phyloP scores from a whole-genome alignment of 2,113 vertebrate genomes.

The Eulemur macaco region DNA sequence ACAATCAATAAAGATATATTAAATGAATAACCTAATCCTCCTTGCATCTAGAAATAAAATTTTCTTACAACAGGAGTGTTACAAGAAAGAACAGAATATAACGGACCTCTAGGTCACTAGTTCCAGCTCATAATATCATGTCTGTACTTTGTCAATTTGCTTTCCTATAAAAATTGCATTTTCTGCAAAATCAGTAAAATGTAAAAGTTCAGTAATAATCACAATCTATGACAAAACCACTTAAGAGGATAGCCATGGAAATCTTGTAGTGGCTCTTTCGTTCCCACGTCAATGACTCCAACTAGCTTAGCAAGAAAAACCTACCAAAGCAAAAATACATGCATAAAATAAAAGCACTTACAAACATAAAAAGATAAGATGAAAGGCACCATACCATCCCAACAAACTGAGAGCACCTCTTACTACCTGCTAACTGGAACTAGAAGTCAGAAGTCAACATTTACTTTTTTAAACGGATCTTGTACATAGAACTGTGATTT shows the following conservation, averaged over 20 bases:
- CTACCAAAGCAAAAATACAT: not conserved
- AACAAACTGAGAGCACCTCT: not conserved
- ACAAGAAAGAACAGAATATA: not conserved
- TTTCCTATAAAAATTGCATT: not conserved
- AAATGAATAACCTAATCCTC: not conserved
- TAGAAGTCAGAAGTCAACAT: not conserved
- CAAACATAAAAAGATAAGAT: not conserved
- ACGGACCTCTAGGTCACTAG: not conserved
- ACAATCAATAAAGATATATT: not conserved
- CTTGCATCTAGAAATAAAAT: not conserved
- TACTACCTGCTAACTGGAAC: not conserved
- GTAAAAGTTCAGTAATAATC: not conserved
- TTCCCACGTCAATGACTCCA: not conserved
- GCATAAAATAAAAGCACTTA: slow-evolving; percentile 24
- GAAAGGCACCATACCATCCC: not conserved
- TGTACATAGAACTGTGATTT: not conserved
- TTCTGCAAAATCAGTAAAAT: slow-evolving; percentile 11
- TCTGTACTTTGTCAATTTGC: not conserved
- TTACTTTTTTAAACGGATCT: not conserved
- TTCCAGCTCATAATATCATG: not conserved
- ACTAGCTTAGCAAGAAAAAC: slow-evolving; percentile 35
- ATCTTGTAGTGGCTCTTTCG: not conserved
- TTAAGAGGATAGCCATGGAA: not conserved
- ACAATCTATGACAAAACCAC: not conserved
- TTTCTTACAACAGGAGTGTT: not conserved